Evolutionary conservation across 1,140 invertebrate genomes (phyloP).

Genomic region (Aphaenogaster rudis): DNA sequence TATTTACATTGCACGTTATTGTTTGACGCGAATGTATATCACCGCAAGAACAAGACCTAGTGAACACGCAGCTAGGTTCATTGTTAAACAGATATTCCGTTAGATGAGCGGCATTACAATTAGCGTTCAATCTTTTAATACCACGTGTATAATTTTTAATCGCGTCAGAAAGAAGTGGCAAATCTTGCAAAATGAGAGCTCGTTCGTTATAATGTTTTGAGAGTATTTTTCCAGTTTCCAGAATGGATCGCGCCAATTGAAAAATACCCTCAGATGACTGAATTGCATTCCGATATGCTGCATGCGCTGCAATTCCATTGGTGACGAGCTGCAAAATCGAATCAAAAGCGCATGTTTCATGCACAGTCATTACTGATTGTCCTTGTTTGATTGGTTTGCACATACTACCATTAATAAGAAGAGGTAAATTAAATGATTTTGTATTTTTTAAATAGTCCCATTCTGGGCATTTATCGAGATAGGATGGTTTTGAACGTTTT

Average conservation of each 20-base stretch:
- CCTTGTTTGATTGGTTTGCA: constrained; percentile 5
- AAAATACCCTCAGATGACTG: background rate
- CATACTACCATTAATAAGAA: constrained; percentile 9
- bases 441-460: constrained; percentile 8
- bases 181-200: background rate
- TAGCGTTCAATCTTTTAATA: constrained; percentile 8
- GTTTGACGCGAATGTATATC: background rate
- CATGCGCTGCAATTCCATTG: background rate
- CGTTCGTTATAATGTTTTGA: background rate
- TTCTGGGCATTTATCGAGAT: constrained; percentile 4
- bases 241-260: background rate
- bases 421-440: background rate
- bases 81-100: background rate
- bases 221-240: constrained; percentile 9
- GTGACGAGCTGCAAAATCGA: background rate
- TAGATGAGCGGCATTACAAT: constrained; percentile 4
- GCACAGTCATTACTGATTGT: background rate
- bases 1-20: background rate
- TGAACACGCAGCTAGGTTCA: background rate
- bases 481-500: background rate
- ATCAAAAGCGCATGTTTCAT: constrained; percentile 2
- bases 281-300: background rate
- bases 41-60: background rate
- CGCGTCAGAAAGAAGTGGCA: background rate
- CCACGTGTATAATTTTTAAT: background rate